Evolutionary conservation across 2,113 vertebrate species (phyloP).

Genomic region (Eira barbara): DNA sequence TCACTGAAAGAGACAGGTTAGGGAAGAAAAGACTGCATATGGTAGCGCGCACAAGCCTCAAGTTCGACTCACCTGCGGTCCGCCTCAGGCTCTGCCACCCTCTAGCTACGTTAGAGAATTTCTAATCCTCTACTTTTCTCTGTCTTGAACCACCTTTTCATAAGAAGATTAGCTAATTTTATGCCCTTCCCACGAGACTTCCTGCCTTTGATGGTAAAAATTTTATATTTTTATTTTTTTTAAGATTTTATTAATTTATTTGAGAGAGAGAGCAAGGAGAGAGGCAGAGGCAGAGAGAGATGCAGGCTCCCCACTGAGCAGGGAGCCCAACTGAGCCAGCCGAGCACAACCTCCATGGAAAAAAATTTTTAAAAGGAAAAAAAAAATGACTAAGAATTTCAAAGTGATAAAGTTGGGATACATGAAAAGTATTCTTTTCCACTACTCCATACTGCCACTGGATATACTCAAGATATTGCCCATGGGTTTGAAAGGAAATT

Average conservation of each 20-base stretch:
- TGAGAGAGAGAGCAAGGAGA: no score
- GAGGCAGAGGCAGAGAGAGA: no score
- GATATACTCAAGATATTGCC: neutral
- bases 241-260: no score
- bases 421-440: neutral
- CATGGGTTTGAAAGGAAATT: neutral
- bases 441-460: neutral
- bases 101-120: neutral
- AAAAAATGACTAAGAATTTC: neutral
- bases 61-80: neutral
- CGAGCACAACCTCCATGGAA: no score
- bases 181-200: neutral
- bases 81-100: neutral
- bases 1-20: neutral
- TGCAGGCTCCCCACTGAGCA: no score
- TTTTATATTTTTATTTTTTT: no score
- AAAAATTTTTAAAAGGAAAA: neutral
- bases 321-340: no score
- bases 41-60: neutral
- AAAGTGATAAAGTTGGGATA: neutral
- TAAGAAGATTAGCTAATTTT: neutral
- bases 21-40: neutral
- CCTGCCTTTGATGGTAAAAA: neutral
- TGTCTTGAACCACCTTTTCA: neutral
- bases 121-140: neutral